These are phyloP conservation scores for Hyaena hyaena DNA, from an alignment of 2,113 vertebrate species.

Conservation along the genomic window DNA sequence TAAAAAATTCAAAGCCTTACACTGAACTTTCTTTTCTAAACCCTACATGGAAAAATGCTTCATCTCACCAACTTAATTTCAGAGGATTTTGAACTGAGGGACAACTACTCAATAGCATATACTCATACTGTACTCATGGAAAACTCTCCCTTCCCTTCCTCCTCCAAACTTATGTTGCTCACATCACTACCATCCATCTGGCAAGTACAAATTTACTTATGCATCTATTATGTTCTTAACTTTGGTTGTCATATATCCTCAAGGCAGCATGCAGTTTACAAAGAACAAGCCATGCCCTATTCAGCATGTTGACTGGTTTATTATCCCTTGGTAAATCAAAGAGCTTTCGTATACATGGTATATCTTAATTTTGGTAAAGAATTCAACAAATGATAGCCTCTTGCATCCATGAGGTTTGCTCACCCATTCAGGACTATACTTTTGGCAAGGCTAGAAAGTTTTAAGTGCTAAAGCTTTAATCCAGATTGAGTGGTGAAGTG, in stretches of 20 bases:
- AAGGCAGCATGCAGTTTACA: background rate
- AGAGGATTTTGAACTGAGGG: background rate
- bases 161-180: background rate
- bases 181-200: background rate
- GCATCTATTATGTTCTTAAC: background rate
- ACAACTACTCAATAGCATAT: background rate
- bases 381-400: background rate
- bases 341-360: background rate
- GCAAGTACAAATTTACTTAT: background rate
- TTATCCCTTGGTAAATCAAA: background rate
- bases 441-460: background rate
- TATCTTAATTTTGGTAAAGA: background rate
- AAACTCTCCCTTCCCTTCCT: background rate
- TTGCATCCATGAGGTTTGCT: background rate
- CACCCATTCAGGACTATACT: background rate
- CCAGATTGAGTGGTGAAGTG: background rate
- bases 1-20: too few relatives aligned
- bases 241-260: background rate
- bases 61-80: background rate
- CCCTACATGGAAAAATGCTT: background rate
- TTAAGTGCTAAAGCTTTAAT: background rate
- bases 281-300: background rate
- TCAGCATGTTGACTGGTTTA: background rate
- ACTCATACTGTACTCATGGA: background rate
- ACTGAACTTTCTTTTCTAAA: background rate